Percentiles rank a stretch among this genome's conserved stretches.
phyloP scores from a whole-genome alignment of 2,888 invertebrate genomes.

The Ectemnius continuus region DNA sequence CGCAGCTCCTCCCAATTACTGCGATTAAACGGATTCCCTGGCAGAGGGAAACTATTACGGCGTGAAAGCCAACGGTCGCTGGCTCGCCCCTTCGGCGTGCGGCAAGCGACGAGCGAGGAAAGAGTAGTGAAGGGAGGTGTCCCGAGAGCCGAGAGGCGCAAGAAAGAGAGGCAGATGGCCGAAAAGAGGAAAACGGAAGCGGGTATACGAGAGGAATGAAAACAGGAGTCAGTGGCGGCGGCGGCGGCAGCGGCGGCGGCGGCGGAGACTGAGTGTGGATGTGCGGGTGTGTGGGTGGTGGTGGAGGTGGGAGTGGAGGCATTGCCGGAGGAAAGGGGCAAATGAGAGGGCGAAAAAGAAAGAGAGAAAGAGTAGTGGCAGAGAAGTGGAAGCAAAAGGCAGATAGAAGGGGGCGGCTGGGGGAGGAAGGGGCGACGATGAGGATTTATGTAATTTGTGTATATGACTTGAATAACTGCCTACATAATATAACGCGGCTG shows the following conservation, averaged over 20 bases:
- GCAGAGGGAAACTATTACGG: constrained; percentile 57
- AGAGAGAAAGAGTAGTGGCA: neutral
- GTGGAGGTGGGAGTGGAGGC: neutral
- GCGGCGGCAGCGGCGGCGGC: too few species aligned
- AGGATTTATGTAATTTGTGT: constrained; percentile 74
- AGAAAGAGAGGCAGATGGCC: neutral
- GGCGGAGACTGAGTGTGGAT: neutral
- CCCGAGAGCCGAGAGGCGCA: constrained; percentile 8
- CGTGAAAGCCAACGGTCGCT: constrained; percentile 54
- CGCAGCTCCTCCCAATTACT: constrained; percentile 57
- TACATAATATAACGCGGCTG: constrained; percentile 69
- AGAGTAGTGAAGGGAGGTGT: constrained; percentile 10
- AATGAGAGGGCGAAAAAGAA: constrained; percentile 4
- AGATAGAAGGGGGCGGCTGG: constrained; percentile 31
- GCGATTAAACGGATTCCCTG: constrained; percentile 57
- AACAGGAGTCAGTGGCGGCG: neutral
- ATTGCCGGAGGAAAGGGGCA: neutral
- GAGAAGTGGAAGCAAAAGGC: constrained; percentile 28
- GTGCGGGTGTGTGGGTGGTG: too few species aligned
- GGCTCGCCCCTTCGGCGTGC: constrained; percentile 17
- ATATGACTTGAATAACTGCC: constrained; percentile 74
- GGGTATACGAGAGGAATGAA: neutral
- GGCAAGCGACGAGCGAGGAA: constrained; percentile 13
- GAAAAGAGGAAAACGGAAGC: neutral
- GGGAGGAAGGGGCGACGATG: constrained; percentile 52